Conservation (phyloP, 2,797 vertebrate species). For the Synanceia verrucosa region DNA sequence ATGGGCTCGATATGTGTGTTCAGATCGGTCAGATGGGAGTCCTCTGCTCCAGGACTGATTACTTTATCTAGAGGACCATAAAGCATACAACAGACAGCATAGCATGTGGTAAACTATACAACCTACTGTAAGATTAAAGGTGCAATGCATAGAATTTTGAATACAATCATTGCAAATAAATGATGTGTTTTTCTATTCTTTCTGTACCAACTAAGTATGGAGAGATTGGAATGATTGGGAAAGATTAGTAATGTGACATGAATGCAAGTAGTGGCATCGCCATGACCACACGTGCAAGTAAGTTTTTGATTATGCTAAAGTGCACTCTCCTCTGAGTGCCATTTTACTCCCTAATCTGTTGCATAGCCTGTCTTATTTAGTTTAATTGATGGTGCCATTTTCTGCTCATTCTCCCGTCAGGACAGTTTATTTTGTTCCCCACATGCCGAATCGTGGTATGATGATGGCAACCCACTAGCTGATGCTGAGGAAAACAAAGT, state of each 20-base stretch:
- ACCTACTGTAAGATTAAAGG: background rate
- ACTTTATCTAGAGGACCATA: slow-evolving; percentile 26
- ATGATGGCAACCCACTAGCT: slow-evolving; percentile 8
- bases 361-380: slow-evolving; percentile 43
- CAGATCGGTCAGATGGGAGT: slow-evolving; percentile 37
- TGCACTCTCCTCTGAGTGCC: slow-evolving; percentile 34
- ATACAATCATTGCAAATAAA: background rate
- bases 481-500: slow-evolving; percentile 26
- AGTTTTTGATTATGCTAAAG: slow-evolving; percentile 38
- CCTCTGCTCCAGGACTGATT: slow-evolving; percentile 31
- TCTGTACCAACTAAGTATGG: background rate
- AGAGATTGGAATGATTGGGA: background rate
- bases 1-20: slow-evolving; percentile 45
- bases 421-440: slow-evolving; percentile 27
- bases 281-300: slow-evolving; percentile 4
- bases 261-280: background rate
- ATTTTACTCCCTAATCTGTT: slow-evolving; percentile 1
- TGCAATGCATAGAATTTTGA: background rate
- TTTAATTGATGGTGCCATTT: slow-evolving; percentile 50
- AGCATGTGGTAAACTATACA: slow-evolving; percentile 1
- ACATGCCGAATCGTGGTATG: no score
- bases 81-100: slow-evolving; percentile 4
- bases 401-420: slow-evolving; percentile 31
- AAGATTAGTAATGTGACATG: slow-evolving; percentile 13
- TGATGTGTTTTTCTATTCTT: background rate